A percentile compares a stretch with the other conserved stretches of the same genome.
phyloP scores from a whole-genome alignment of 2,888 invertebrate genomes.

The Parthenolecanium corni region DNA sequence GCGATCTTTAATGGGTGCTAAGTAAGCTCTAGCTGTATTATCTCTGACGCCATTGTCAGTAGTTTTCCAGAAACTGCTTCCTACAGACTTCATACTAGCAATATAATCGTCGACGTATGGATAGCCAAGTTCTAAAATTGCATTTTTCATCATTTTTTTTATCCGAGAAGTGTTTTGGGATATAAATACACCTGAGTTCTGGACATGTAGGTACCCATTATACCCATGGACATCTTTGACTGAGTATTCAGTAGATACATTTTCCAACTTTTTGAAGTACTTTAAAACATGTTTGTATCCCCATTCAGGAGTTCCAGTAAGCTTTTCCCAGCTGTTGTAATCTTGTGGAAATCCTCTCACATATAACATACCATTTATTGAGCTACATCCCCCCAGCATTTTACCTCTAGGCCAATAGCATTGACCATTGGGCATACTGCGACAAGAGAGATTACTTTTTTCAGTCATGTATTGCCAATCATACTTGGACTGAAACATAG shows the following conservation, averaged over 20 bases:
- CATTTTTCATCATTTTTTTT: conserved; percentile 60
- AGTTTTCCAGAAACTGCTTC: conserved; percentile 49
- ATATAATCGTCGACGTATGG: conserved; percentile 47
- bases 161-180: conserved; percentile 41
- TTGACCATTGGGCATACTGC: conserved; percentile 59
- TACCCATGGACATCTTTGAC: conserved; percentile 32
- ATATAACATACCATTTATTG: conserved; percentile 69
- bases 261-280: conserved; percentile 38
- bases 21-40: conserved; percentile 35
- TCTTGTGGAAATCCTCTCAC: conserved; percentile 58
- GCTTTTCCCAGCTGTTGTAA: conserved; percentile 60
- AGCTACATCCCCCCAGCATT: conserved; percentile 68
- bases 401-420: conserved; percentile 68
- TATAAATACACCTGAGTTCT: neutral
- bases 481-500: conserved; percentile 53
- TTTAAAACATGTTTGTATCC: conserved; percentile 34
- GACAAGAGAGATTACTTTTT: conserved; percentile 57
- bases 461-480: conserved; percentile 75
- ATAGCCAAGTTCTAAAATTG: conserved; percentile 65
- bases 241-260: conserved; percentile 33
- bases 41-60: conserved; percentile 52
- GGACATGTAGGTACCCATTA: conserved; percentile 33
- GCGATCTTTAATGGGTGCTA: conserved; percentile 34
- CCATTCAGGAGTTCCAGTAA: conserved; percentile 49
- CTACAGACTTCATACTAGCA: conserved; percentile 48